phyloP scores from a whole-genome alignment of 2,888 invertebrate genomes.

The Gnatocerus cornutus region DNA sequence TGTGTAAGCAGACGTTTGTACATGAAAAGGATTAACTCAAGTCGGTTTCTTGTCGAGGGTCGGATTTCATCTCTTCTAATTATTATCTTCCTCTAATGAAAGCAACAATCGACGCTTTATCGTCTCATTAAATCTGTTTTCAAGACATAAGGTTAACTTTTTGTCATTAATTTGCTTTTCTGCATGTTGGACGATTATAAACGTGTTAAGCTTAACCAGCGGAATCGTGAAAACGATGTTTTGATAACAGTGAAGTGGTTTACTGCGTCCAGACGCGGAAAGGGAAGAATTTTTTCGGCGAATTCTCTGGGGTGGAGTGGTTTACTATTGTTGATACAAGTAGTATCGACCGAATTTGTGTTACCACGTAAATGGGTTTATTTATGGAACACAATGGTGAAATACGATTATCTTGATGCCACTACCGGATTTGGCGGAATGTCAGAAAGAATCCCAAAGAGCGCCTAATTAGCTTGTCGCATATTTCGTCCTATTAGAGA shows the following conservation, averaged over 20 bases:
- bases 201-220: slow-evolving; percentile 16
- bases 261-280: slow-evolving; percentile 15
- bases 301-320: slow-evolving; percentile 6
- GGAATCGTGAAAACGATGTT: slow-evolving; percentile 9
- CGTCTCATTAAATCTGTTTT: slow-evolving; percentile 22
- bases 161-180: slow-evolving; percentile 16
- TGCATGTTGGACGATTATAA: slow-evolving; percentile 9
- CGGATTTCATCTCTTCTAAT: slow-evolving; percentile 30
- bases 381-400: slow-evolving; percentile 10
- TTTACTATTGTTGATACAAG: slow-evolving; percentile 22
- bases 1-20: slow-evolving; percentile 36
- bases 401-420: neutral
- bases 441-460: too few relatives aligned
- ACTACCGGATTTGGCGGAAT: neutral
- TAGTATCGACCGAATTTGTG: slow-evolving; percentile 15
- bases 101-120: slow-evolving; percentile 32
- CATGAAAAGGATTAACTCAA: slow-evolving; percentile 42
- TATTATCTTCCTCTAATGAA: slow-evolving; percentile 17
- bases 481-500: too few relatives aligned
- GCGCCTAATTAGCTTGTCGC: too few relatives aligned
- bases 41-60: slow-evolving; percentile 35
- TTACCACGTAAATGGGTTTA: slow-evolving; percentile 12
- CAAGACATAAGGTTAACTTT: slow-evolving; percentile 16
- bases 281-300: slow-evolving; percentile 1
- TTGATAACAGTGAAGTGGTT: slow-evolving; percentile 8